These are phyloP conservation scores for Lanius ludovicianus DNA, from an alignment of 2,113 vertebrate genomes.

Conservation along the genomic window DNA sequence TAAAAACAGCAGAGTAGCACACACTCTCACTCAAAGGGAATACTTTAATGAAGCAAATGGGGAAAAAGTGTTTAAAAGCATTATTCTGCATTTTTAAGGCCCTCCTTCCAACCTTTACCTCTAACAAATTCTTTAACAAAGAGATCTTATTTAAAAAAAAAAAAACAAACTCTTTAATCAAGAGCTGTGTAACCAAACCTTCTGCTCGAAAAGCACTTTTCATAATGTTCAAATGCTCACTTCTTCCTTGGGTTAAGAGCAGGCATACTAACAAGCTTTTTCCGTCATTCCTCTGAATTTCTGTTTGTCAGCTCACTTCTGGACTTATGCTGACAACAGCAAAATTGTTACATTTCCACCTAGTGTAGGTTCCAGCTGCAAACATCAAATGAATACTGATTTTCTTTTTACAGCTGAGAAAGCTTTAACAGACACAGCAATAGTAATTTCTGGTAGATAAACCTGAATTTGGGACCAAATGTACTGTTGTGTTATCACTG, in stretches of 20 bases:
- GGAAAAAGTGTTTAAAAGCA: neutral
- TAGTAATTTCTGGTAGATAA: neutral
- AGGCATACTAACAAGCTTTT: neutral
- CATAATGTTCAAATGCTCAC: neutral
- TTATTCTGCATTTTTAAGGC: neutral
- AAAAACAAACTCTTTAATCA: neutral
- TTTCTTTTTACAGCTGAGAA: constrained; percentile 30
- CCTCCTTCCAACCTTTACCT: neutral
- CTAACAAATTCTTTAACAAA: neutral
- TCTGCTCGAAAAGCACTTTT: neutral
- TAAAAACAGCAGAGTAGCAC: neutral
- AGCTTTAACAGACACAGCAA: neutral
- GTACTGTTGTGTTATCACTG: neutral
- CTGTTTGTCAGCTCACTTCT: neutral
- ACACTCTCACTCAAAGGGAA: neutral
- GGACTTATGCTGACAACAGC: constrained; percentile 8
- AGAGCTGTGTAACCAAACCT: neutral
- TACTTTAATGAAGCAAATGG: neutral
- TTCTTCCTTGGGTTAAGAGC: neutral
- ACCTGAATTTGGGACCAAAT: neutral
- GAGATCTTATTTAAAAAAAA: neutral
- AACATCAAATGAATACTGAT: constrained; percentile 46
- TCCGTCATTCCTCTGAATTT: neutral
- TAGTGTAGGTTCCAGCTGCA: neutral
- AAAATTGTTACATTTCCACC: constrained; percentile 15